Evolutionary conservation across 2,113 vertebrate genomes (phyloP), one percentile per base, ranked within the genome.

Genomic region (Argyrosomus japonicus): DNA sequence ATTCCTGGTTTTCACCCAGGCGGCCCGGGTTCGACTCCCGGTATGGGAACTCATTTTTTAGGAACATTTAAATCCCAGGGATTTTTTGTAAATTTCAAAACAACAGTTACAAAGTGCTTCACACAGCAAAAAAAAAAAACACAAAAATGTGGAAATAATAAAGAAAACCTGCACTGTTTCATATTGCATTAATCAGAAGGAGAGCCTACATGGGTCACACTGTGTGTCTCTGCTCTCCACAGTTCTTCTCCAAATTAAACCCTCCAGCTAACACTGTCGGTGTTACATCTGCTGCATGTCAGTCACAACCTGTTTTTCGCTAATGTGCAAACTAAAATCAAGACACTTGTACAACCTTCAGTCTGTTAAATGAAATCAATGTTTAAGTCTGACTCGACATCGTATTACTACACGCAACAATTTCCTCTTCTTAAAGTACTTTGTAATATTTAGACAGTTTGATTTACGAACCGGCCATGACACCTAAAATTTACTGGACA

Each of bases 1-100:
- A 94, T 94, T 93, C 92, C 90, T 91, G 88, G 91, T 94, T 93
- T 94, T 94, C 88, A 89, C 93, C 91, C 89, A 93, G 90, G 91
- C 65, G 88, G 91, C 92, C 92, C 54, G 87, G 93, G 91, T 94
- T 95, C 90, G 58, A 86, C 87, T 91, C 88, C 92, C 54, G 81
- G 88, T 91, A 78, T 91, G 84, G 89, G 88, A 91, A 91, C 13
- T 0, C 1, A 0, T 0, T 0, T 2, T 78, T 82, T 80, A 0
- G 8, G 9, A 15, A 12, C 4, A 15, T 29, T 6, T 68, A 57
- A 25, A 6, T 3, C n/a, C 5, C 23, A 15, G 1, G 19, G 6
- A 23, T 27, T 50, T 15, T 15, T 40, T 77, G 19, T 56, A 1
- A n/a, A 15, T 45, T 9, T 18, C 15, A 56, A 57, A 71, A 12